phyloP scores from a whole-genome alignment of 1,140 invertebrate species.

The Meloidogyne chitwoodi region DNA sequence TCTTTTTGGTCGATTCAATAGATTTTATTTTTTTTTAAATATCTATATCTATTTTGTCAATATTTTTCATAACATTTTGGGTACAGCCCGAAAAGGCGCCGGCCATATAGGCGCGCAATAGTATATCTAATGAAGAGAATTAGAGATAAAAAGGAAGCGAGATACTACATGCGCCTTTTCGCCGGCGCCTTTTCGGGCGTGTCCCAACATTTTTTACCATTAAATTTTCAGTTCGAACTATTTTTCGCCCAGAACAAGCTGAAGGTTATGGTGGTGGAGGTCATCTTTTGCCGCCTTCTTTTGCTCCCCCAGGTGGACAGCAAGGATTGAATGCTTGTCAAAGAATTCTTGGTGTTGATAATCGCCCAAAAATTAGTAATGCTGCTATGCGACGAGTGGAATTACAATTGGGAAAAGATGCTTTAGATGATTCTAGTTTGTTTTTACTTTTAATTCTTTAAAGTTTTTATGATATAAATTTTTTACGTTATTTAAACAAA shows the following conservation, averaged over 20 bases:
- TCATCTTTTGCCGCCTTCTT: slow-evolving; percentile 2
- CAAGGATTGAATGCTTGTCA: background rate
- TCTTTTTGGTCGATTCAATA: no score
- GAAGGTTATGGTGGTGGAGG: background rate
- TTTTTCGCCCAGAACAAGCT: slow-evolving; percentile 19
- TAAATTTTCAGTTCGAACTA: slow-evolving; percentile 5
- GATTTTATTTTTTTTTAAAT: no score
- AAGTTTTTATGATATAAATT: background rate
- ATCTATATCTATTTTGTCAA: no score
- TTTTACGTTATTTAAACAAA: no score
- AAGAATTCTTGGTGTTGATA: background rate
- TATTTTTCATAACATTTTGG: no score
- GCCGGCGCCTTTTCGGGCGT: no score
- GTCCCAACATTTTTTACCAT: background rate
- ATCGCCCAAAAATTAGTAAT: slow-evolving; percentile 32
- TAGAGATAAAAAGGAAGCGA: no score
- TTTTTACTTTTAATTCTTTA: background rate
- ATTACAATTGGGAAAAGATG: slow-evolving; percentile 40
- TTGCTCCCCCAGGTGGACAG: slow-evolving; percentile 7
- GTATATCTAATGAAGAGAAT: no score
- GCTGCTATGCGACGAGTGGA: slow-evolving; percentile 35
- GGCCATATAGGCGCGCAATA: no score
- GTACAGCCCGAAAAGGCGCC: no score
- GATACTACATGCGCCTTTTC: no score
- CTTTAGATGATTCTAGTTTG: slow-evolving; percentile 42